A percentile compares a stretch with the other conserved stretches of the same genome.
Evolutionary conservation across 2,113 vertebrate species (phyloP).

Genomic region (Percina caprodes): DNA sequence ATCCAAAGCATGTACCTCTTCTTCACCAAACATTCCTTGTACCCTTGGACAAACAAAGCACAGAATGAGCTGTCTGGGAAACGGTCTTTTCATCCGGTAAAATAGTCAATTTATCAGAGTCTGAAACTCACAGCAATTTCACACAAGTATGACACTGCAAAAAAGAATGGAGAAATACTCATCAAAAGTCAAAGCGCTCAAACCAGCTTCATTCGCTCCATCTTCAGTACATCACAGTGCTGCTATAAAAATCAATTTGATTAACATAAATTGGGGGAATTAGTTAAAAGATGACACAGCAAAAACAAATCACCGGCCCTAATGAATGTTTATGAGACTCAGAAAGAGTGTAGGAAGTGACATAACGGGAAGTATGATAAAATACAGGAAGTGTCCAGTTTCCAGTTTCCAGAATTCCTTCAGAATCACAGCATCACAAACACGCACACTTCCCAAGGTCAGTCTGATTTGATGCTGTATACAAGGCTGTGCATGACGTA

Average conservation of each 20-base stretch:
- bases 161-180: conserved; percentile 41
- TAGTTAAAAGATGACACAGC: conserved; percentile 21
- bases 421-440: conserved; percentile 13
- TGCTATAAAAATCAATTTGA: not conserved
- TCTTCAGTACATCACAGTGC: not conserved
- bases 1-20: conserved; percentile 38
- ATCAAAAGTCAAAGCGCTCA: conserved; percentile 51
- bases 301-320: not conserved
- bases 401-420: not conserved
- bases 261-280: not conserved
- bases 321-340: not conserved
- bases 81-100: conserved; percentile 14
- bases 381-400: conserved; percentile 13
- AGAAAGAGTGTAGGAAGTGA: not conserved
- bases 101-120: conserved; percentile 14
- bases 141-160: conserved; percentile 62
- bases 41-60: conserved; percentile 51
- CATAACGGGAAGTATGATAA: conserved; percentile 18
- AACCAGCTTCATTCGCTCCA: conserved; percentile 15
- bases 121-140: conserved; percentile 45
- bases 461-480: conserved; percentile 33
- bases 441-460: conserved; percentile 44
- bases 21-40: conserved; percentile 6
- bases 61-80: conserved; percentile 26
- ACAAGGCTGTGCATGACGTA: conserved; percentile 19